These are phyloP conservation scores for Corythaixoides concolor DNA, from an alignment of 2,113 vertebrate species.

Conservation along the genomic window DNA sequence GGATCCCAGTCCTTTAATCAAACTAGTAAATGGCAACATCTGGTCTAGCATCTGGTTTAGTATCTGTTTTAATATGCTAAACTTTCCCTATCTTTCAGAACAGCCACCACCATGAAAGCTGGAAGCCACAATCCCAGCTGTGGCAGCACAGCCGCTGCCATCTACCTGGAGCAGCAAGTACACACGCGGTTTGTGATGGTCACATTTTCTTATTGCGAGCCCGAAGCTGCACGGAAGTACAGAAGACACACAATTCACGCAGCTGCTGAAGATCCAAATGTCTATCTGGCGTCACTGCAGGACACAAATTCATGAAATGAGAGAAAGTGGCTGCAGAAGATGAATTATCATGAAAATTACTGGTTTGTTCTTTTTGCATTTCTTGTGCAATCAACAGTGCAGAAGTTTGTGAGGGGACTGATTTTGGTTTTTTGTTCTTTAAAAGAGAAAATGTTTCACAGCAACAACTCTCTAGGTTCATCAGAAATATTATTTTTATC, in stretches of 20 bases:
- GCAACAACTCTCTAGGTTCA: neutral
- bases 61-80: neutral
- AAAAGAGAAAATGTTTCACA: neutral
- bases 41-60: neutral
- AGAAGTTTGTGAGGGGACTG: neutral
- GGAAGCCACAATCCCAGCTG: neutral
- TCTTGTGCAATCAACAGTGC: neutral
- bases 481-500: neutral
- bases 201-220: neutral
- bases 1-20: neutral
- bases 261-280: neutral
- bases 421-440: neutral
- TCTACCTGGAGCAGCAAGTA: neutral
- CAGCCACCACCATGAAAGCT: neutral
- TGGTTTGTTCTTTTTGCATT: neutral
- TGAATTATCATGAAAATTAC: neutral
- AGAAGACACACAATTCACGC: neutral
- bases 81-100: neutral
- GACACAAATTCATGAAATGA: neutral
- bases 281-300: neutral
- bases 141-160: neutral
- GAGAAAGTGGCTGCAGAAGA: neutral
- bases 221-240: neutral
- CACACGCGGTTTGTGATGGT: accelerated
- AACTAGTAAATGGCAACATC: neutral